Conservation (phyloP, 2,113 vertebrate species). For the Salvelinus fontinalis region DNA sequence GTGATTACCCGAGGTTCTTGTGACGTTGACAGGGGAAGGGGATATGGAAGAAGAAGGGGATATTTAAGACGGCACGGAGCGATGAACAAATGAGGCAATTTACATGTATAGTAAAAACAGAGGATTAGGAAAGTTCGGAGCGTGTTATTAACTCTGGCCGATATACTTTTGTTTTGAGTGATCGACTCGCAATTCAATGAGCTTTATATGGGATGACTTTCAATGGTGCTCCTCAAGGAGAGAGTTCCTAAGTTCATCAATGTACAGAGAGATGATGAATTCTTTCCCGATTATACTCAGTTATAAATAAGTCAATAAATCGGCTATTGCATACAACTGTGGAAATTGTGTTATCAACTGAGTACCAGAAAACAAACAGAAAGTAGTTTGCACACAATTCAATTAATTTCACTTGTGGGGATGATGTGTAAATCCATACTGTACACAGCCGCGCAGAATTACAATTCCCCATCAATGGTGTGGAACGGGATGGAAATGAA, state of each 20-base stretch:
- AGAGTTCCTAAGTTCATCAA: conserved; percentile 1
- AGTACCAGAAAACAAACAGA: conserved; percentile 29
- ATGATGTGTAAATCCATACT: conserved; percentile 36
- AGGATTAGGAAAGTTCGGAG: conserved; percentile 11
- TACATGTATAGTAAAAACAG: conserved; percentile 42
- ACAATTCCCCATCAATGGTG: conserved; percentile 49
- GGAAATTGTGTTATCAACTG: conserved; percentile 34
- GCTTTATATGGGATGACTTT: conserved; percentile 1
- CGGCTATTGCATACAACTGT: conserved; percentile 18
- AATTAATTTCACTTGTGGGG: conserved; percentile 47
- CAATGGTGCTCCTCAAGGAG: background rate
- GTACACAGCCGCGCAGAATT: conserved; percentile 47
- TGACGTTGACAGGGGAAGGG: conserved; percentile 15
- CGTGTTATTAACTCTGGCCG: conserved; percentile 23
- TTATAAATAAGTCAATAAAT: conserved; percentile 20
- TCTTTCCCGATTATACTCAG: conserved; percentile 12
- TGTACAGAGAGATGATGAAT: background rate
- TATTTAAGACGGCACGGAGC: background rate
- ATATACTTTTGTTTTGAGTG: conserved; percentile 17
- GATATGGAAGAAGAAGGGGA: background rate
- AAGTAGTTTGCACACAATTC: conserved; percentile 31
- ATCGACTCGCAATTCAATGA: conserved; percentile 17
- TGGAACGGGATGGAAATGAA: conserved; percentile 57
- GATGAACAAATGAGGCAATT: conserved; percentile 49
- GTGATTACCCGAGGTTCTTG: conserved; percentile 57